Base-by-base conservation (phyloP, 2,113 vertebrate genomes). In the Passer domesticus region DNA sequence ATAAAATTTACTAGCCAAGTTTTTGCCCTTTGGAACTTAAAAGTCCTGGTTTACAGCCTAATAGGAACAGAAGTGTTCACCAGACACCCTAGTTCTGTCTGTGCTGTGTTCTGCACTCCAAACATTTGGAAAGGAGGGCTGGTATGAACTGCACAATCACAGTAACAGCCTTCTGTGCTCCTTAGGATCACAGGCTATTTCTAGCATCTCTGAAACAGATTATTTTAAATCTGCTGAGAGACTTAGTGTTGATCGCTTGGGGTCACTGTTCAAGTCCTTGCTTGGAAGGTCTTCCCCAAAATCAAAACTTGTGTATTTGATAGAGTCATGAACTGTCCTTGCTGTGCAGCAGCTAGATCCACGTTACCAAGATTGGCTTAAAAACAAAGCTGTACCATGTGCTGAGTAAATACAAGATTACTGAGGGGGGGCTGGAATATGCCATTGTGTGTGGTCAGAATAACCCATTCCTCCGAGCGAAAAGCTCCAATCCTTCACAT, bases 151-250 rank as follows among this genome's bases (percentile, higher is more conserved):
- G 3, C 37, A 60, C 43, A 68, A 33, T 64, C 37, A 52, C 79
- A 82, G 55, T 77, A 77, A 50, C 88, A 77, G 28, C 43, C 33
- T 67, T 41, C 14, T 41, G 33, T 66, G 43, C 86, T 94, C 69
- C 67, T 59, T 41, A 80, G 79, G 44, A 91, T 53, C 46, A 67
- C 0, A 7, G 80, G 79, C 79, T 97, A 96, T 97, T 97, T 96
- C 49, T 90, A 87, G 94, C 41, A 33, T 81, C 56, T 67, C 73
- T 90, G 83, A 37, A 86, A 68, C 88, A 96, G 96, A 93, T 97
- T 95, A 96, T 50, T 83, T 88, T 93, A 97, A 97, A 90, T 89
- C 93, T 95, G 68, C 49, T 93, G 92, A 84, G 82, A 83, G 88
- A 90, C 83, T 96, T 96, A 93, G 35, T 59, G 85, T 59, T 90